Conservation (phyloP, 2,113 vertebrate genomes). For the Apus apus region DNA sequence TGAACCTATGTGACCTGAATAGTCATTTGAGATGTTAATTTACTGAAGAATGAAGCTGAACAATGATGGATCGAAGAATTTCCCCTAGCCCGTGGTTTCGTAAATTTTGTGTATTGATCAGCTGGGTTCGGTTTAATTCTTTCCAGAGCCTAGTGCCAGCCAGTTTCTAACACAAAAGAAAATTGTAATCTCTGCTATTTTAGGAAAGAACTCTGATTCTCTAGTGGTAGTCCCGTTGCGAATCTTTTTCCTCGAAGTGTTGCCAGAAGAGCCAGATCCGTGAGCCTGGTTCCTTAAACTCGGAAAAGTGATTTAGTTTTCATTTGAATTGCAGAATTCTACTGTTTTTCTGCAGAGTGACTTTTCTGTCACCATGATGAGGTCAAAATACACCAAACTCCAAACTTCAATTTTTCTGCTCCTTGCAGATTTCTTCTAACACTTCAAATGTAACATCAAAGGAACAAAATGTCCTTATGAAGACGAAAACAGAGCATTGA, state of each 20-base stretch:
- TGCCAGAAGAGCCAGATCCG: not conserved
- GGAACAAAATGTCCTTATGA: not conserved
- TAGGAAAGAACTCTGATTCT: not conserved
- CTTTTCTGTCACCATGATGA: not conserved
- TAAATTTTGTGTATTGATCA: constrained; percentile 28
- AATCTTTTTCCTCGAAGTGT: not conserved
- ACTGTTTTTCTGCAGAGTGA: not conserved
- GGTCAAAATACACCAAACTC: not conserved
- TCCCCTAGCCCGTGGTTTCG: not conserved
- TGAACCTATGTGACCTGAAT: constrained; percentile 43
- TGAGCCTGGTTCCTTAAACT: not conserved
- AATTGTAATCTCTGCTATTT: not conserved
- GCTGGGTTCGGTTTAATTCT: not conserved
- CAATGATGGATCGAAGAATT: constrained; percentile 46
- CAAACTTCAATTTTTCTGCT: not conserved
- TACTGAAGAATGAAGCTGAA: constrained; percentile 46
- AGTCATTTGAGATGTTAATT: constrained; percentile 67
- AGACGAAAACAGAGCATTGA: not conserved
- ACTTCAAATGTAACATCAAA: not conserved
- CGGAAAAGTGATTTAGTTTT: not conserved
- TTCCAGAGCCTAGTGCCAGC: not conserved
- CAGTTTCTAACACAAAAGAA: not conserved
- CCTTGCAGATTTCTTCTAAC: not conserved
- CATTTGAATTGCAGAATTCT: not conserved
- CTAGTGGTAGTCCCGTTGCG: not conserved